phyloP scores from a whole-genome alignment of 1,140 invertebrate genomes.

The Lepidostoma basale region DNA sequence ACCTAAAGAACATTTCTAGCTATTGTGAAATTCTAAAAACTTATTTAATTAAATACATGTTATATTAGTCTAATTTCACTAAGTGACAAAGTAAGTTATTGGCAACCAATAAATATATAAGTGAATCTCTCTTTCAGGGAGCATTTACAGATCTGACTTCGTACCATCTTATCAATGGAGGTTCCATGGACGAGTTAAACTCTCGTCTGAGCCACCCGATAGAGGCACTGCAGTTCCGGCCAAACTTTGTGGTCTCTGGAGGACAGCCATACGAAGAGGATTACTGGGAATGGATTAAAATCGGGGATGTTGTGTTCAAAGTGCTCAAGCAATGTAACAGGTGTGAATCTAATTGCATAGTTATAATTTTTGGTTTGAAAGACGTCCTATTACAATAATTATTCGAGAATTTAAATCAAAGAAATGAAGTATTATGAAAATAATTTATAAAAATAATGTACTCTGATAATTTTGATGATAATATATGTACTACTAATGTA shows the following conservation, averaged over 20 bases:
- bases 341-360: slow-evolving; percentile 42
- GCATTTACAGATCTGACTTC: slow-evolving; percentile 61
- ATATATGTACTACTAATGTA: no score
- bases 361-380: no score
- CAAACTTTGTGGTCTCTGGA: slow-evolving; percentile 68
- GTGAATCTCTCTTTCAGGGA: slow-evolving; percentile 52
- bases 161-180: slow-evolving; percentile 62
- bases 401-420: no score
- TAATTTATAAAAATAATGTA: no score
- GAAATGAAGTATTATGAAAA: no score
- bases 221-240: slow-evolving; percentile 61
- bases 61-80: no score
- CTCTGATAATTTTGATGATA: background rate
- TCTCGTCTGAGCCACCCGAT: slow-evolving; percentile 57
- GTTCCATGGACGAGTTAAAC: slow-evolving; percentile 65
- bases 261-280: slow-evolving; percentile 65
- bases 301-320: slow-evolving; percentile 63
- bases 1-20: no score
- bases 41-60: no score
- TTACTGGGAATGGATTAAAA: slow-evolving; percentile 67
- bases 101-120: background rate
- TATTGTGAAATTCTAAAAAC: no score
- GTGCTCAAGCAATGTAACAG: slow-evolving; percentile 66
- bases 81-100: no score
- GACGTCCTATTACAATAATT: no score